These are phyloP conservation scores for Tubulanus polymorphus DNA, from an alignment of 2,888 invertebrate genomes.

Conservation along the genomic window DNA sequence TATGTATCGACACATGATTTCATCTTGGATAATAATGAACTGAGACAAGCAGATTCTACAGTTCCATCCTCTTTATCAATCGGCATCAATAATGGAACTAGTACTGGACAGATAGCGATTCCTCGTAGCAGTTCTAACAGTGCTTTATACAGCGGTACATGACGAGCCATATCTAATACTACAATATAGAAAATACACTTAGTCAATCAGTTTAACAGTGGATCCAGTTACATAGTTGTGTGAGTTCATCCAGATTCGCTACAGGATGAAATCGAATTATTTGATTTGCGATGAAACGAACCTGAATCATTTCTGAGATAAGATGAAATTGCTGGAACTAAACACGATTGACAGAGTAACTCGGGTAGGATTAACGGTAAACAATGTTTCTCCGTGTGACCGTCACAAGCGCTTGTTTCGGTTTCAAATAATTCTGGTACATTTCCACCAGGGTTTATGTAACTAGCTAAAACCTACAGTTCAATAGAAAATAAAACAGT, in stretches of 20 bases:
- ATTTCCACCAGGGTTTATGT: constrained; percentile 67
- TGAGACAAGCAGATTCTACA: constrained; percentile 64
- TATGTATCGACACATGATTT: constrained; percentile 88
- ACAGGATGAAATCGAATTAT: too few species aligned
- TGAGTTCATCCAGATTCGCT: too few species aligned
- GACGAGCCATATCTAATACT: constrained; percentile 94
- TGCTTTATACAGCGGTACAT: constrained; percentile 86
- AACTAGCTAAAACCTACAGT: constrained; percentile 77
- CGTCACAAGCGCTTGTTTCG: constrained; percentile 18
- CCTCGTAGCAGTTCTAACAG: constrained; percentile 76
- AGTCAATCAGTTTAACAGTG: too few species aligned
- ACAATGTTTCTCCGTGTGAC: constrained; percentile 20
- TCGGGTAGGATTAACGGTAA: constrained; percentile 65
- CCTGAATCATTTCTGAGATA: constrained; percentile 89
- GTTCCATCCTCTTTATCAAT: constrained; percentile 32
- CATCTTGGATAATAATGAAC: constrained; percentile 78
- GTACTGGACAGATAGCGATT: constrained; percentile 62
- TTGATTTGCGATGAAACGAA: constrained; percentile 40
- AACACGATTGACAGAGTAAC: constrained; percentile 74
- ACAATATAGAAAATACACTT: constrained; percentile 22
- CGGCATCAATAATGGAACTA: constrained; percentile 59
- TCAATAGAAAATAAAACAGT: too few species aligned
- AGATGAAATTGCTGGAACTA: constrained; percentile 82
- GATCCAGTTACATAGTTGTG: too few species aligned
- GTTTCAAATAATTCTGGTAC: constrained; percentile 32